These are phyloP conservation scores for Hycleus cichorii DNA, from an alignment of 1,140 invertebrate genomes.

Conservation along the genomic window DNA sequence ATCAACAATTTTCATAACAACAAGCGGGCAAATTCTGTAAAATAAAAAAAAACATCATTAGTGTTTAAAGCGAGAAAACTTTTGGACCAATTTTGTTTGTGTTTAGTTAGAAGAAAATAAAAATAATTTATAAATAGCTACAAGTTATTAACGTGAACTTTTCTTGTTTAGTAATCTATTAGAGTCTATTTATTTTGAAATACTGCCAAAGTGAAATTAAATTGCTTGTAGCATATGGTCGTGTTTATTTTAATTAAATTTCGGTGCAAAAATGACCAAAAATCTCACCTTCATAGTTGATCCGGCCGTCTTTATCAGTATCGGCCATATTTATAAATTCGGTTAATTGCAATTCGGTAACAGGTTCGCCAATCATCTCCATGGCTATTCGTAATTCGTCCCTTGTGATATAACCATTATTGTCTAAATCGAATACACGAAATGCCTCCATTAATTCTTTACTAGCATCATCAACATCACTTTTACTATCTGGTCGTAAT, in stretches of 20 bases:
- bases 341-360: conserved; percentile 63
- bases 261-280: too few species aligned
- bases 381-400: conserved; percentile 66
- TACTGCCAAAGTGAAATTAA: too few species aligned
- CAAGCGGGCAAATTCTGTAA: conserved; percentile 58
- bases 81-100: background rate
- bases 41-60: conserved; percentile 20
- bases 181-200: too few species aligned
- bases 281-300: conserved; percentile 66
- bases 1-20: conserved; percentile 13
- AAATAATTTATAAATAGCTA: too few species aligned
- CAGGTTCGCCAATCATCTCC: conserved; percentile 68
- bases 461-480: conserved; percentile 56
- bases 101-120: background rate
- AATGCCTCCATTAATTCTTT: conserved; percentile 68
- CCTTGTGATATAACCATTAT: conserved; percentile 68
- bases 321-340: conserved; percentile 64
- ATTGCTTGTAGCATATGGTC: background rate
- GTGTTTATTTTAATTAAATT: background rate
- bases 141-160: too few species aligned
- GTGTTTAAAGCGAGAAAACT: too few species aligned
- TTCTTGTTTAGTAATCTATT: too few species aligned
- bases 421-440: conserved; percentile 68
- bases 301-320: conserved; percentile 66
- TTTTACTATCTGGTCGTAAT: conserved; percentile 50